phyloP scores from a whole-genome alignment of 1,140 invertebrate genomes.

The Musca domestica region DNA sequence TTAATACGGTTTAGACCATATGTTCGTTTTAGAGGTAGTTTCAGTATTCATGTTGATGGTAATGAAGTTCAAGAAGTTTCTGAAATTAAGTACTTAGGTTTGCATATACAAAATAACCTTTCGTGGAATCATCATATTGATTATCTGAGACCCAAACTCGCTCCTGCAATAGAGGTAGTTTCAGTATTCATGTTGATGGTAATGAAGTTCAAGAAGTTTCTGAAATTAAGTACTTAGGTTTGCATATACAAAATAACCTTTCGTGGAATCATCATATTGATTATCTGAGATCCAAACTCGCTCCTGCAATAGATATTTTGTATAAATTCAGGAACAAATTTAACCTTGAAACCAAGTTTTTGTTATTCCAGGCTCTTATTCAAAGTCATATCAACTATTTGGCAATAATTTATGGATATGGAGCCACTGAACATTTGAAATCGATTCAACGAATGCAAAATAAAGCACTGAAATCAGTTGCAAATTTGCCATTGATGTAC shows the following conservation, averaged over 20 bases:
- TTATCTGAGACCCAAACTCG: neutral
- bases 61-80: neutral
- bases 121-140: neutral
- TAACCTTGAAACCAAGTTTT: neutral
- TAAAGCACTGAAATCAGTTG: neutral
- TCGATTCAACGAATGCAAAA: neutral
- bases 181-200: too few relatives aligned
- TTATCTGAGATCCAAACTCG: too few relatives aligned
- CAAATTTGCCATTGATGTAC: neutral
- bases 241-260: too few relatives aligned
- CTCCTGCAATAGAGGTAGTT: too few relatives aligned
- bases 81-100: too few relatives aligned
- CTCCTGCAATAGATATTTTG: too few relatives aligned
- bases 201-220: too few relatives aligned
- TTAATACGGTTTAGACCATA: neutral
- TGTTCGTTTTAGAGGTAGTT: neutral
- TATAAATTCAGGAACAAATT: constrained; percentile 5
- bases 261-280: too few relatives aligned
- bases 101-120: neutral
- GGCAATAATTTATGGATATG: neutral
- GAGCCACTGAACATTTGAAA: neutral
- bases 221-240: too few relatives aligned
- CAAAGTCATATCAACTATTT: neutral
- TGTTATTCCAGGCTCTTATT: neutral
- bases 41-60: neutral